Base-by-base conservation (phyloP, 2,113 vertebrate genomes). In the Neogobius melanostomus region DNA sequence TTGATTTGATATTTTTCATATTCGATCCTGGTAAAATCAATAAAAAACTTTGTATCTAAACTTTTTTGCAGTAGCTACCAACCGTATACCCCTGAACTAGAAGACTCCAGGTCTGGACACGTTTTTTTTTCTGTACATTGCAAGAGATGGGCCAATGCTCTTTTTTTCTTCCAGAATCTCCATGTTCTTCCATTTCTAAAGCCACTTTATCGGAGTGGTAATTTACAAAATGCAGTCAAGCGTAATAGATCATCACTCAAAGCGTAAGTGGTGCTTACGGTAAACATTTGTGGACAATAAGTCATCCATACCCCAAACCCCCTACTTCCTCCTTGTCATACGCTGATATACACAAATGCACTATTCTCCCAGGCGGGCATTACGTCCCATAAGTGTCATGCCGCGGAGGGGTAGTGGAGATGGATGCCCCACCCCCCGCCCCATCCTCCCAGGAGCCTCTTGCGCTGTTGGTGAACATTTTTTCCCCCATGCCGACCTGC, bases 331-430 rank as follows among this genome's bases (percentile, higher is more conserved):
- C 43, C n/a, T 36, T 59, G 47, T 15, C 56, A 71, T 43, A 73
- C 21, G 44, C 52, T 7, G 15, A 68, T 65, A 51, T 43, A 76
- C 80, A 81, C 54, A 53, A 66, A 75, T 43, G 46, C 54, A 69
- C 71, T 56, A 62, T 72, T 80, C 74, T 74, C 71, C 64, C 61
- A 68, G 57, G 63, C 80, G 82, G 72, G 64, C 56, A 77, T 83
- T 64, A 76, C 85, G 84, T 82, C 81, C 72, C 76, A 80, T 68
- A 79, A 76, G 66, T 77, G 81, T 77, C 87, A 90, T 84, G 82
- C 80, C 46, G 72, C 77, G 74, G 66, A 82, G 62, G 69, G 61
- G 6, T 73, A 70, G 79, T 65, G 16, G 65, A 85, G 82, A 84
- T 83, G 77, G 77, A 88, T 81, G 85, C 50, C 67, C 62, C 72